phyloP scores from a whole-genome alignment of 2,113 vertebrate genomes.

The Mustela lutreola region DNA sequence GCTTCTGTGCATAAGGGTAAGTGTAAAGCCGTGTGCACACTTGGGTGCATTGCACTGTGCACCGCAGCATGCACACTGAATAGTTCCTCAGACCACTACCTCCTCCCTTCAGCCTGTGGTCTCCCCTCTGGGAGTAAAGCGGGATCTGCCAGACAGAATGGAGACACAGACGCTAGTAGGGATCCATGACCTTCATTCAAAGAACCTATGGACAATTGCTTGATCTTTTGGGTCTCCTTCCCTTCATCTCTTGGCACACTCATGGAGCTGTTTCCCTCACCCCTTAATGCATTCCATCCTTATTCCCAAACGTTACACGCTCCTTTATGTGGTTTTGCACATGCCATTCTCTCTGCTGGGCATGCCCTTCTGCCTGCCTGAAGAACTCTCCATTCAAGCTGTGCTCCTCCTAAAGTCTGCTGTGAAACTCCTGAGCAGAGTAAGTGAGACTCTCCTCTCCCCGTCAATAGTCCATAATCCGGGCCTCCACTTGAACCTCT shows the following conservation, averaged over 20 bases:
- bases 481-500: not conserved
- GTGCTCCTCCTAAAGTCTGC: not conserved
- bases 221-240: not conserved
- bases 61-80: no score
- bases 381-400: not conserved
- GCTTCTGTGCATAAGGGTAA: not conserved
- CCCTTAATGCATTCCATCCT: not conserved
- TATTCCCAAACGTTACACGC: not conserved
- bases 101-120: not conserved
- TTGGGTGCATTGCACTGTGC: accelerated
- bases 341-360: not conserved
- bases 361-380: not conserved
- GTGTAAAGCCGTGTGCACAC: not conserved
- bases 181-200: not conserved
- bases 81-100: not conserved
- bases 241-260: not conserved
- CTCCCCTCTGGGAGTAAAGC: not conserved
- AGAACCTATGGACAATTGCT: not conserved
- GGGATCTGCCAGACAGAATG: not conserved
- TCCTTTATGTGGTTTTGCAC: not conserved
- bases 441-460: accelerated
- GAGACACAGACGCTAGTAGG: not conserved
- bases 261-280: not conserved
- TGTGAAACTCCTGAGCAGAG: not conserved
- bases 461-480: no score